These are phyloP conservation scores for Notodonta ziczac DNA, from an alignment of 2,888 invertebrate species.

Conservation along the genomic window DNA sequence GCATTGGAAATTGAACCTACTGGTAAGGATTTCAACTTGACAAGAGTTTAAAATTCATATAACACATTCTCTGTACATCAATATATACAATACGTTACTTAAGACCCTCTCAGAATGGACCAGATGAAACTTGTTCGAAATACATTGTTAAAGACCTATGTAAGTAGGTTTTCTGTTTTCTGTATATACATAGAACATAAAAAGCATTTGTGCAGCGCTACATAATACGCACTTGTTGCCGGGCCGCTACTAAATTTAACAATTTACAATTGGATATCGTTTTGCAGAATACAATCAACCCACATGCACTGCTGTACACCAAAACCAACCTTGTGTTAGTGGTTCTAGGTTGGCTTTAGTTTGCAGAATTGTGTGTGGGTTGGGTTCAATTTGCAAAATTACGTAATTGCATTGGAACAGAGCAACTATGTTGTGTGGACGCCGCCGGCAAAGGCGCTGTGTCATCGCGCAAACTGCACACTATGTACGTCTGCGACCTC, in stretches of 20 bases:
- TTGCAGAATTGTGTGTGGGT: no score
- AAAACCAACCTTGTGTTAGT: no score
- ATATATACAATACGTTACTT: no score
- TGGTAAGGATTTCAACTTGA: slow-evolving; percentile 47
- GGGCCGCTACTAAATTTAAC: slow-evolving; percentile 13
- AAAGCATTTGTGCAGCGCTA: not conserved
- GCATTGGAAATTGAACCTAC: slow-evolving; percentile 70
- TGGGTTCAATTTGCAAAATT: no score
- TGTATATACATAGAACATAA: not conserved
- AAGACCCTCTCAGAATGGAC: no score
- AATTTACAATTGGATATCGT: not conserved
- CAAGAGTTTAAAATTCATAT: not conserved
- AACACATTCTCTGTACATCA: no score
- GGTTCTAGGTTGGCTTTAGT: no score
- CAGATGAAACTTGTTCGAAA: no score
- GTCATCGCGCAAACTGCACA: slow-evolving; percentile 56
- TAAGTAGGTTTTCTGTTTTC: no score
- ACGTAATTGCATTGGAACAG: slow-evolving; percentile 38
- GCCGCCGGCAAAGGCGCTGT: slow-evolving; percentile 60
- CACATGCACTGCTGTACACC: no score
- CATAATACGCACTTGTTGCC: not conserved
- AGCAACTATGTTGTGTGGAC: slow-evolving; percentile 69
- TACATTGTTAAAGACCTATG: no score
- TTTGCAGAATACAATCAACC: no score
- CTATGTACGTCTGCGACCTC: slow-evolving; percentile 75